Base-by-base conservation (phyloP, 2,888 invertebrate genomes). In the Zelleria hepariella region DNA sequence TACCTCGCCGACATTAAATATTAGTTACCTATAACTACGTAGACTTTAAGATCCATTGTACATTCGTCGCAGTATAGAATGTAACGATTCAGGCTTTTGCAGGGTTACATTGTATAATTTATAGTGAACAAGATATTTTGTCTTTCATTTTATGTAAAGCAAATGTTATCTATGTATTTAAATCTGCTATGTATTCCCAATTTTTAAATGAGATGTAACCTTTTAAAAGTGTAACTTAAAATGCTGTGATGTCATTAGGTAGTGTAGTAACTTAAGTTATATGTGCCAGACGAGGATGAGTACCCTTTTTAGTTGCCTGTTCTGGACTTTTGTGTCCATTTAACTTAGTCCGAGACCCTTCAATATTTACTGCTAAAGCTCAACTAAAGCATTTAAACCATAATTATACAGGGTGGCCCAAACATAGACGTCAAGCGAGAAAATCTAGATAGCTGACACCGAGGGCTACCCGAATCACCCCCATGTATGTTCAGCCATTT, bases 211-310 rank as follows among this genome's bases (percentile, higher is more conserved):
- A 18, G 48, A 57, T 24, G 47, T 48, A 25, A 25, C 25, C 59
- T 48, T 42, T 24, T 54, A 42, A 61, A 59, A 60, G 21, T 27
- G 15, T 60, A 67, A 66, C 59, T 67, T 67, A 47, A 42, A 70
- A 68, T 71, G 72, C 73, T 78, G 80, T 80, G 79, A 77, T 80
- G 77, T 72, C 67, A 62, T 73, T 77, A 78, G 64, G 61, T 76
- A 72, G 64, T 67, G 65, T 62, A 62, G 61, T 81, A 81, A 75
- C 62, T 58, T 81, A 77, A 80, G 75, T 73, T 69, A 80, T 83
- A 82, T 74, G 86, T 86, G 86, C 86, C 86, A 87, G 82, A 86
- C 72, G 66, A 66, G 64, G 63, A 65, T 61, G 18, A 55, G 21
- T 21, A 53, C 24, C n/a, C 15, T 42, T 15, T 42, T 42, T 42